phyloP scores from a whole-genome alignment of 2,888 invertebrate genomes.

The Drosophila kuntzei region DNA sequence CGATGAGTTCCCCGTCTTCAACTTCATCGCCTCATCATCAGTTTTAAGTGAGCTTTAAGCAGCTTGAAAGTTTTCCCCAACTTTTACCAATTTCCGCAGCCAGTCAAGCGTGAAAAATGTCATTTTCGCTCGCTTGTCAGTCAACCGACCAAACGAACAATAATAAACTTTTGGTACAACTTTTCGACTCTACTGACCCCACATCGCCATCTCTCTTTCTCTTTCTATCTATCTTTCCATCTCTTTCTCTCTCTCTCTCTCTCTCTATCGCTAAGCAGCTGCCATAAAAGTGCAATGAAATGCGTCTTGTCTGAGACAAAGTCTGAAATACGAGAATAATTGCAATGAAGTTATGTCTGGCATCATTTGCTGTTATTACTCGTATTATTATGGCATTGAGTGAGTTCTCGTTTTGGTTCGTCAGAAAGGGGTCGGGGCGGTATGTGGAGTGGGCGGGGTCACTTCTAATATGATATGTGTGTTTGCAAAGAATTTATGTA shows the following conservation, averaged over 20 bases:
- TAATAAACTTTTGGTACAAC: constrained; percentile 33
- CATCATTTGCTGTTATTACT: constrained; percentile 35
- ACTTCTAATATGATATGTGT: constrained; percentile 31
- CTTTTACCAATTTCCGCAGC: constrained; percentile 53
- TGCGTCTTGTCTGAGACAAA: constrained; percentile 46
- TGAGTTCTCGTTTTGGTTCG: constrained; percentile 19
- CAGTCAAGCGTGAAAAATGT: constrained; percentile 43
- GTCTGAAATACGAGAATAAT: constrained; percentile 55
- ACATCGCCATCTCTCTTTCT: neutral
- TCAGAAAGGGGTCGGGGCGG: neutral
- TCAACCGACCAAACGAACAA: constrained; percentile 24
- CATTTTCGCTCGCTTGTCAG: constrained; percentile 34
- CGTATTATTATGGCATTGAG: constrained; percentile 40
- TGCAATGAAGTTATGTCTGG: constrained; percentile 66
- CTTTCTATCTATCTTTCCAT: neutral
- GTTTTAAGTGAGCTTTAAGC: constrained; percentile 32
- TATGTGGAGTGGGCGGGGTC: constrained; percentile 11
- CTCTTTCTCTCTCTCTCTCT: neutral
- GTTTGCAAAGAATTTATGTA: constrained; percentile 45
- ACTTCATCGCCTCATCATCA: neutral
- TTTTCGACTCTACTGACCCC: constrained; percentile 8
- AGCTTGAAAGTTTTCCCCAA: constrained; percentile 42
- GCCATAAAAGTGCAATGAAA: constrained; percentile 63
- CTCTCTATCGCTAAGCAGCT: constrained; percentile 20
- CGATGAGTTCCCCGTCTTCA: constrained; percentile 8